Conservation (phyloP, 2,888 invertebrate genomes). For the Hirudinaria manillensis region DNA sequence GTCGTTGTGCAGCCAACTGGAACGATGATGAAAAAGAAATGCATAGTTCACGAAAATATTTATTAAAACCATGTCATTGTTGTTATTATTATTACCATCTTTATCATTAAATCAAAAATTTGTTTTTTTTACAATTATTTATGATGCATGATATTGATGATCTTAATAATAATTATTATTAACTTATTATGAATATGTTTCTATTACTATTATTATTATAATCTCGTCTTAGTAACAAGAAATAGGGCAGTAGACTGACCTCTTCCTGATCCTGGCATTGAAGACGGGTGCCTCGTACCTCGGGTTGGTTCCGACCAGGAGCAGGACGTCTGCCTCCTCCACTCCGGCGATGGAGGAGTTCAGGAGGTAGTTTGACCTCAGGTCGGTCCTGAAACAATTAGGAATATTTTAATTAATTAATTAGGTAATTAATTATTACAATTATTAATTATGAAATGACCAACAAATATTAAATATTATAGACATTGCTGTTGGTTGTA, state of each 20-base stretch:
- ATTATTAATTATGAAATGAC: no score
- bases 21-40: constrained; percentile 34
- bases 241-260: no score
- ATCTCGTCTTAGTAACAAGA: no score
- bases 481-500: background rate
- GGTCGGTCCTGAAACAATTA: constrained; percentile 64
- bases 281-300: constrained; percentile 92
- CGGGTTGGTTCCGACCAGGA: constrained; percentile 92
- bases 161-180: no score
- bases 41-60: no score
- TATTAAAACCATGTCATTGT: background rate
- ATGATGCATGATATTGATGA: no score
- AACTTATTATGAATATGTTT: no score
- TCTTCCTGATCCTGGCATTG: constrained; percentile 89
- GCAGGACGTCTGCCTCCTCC: constrained; percentile 85
- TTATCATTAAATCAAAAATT: no score
- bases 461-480: no score
- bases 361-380: constrained; percentile 82
- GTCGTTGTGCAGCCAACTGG: constrained; percentile 81
- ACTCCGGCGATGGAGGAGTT: constrained; percentile 83
- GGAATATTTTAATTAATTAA: background rate
- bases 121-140: no score
- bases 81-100: background rate
- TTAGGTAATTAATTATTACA: no score
- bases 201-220: no score